Evolutionary conservation across 23 tunicate species (phyloP).

Genomic region (Styela clava): DNA sequence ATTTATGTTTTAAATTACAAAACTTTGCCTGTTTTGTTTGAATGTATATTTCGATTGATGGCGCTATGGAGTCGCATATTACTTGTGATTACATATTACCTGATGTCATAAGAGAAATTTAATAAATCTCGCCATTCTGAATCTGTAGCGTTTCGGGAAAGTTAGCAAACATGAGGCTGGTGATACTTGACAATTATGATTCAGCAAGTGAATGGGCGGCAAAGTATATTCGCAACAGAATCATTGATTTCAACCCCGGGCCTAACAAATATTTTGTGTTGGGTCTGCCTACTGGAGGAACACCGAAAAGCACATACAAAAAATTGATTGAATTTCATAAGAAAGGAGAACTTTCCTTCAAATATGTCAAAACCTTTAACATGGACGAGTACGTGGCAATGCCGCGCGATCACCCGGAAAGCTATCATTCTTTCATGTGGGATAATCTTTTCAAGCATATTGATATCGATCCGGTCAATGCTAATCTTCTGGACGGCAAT

Average conservation of each 20-base stretch:
- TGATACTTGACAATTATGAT: conserved; percentile 80
- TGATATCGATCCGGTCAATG: conserved; percentile 84
- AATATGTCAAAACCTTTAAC: conserved; percentile 92
- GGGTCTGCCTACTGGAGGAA: conserved; percentile 91
- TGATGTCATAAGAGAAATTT: too few species aligned
- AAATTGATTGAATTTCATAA: conserved; percentile 84
- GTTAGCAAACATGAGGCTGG: conserved; percentile 86
- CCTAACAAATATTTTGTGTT: conserved; percentile 74
- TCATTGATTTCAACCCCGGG: conserved; percentile 46
- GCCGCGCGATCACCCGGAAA: conserved; percentile 85
- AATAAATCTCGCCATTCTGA: too few species aligned
- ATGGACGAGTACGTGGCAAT: conserved; percentile 92
- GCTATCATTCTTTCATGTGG: conserved; percentile 94
- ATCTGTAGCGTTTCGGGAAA: too few species aligned
- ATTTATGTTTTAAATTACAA: too few species aligned
- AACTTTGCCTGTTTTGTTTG: too few species aligned
- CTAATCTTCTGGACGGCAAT: conserved; percentile 77
- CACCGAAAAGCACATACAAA: conserved; percentile 80
- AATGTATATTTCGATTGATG: too few species aligned
- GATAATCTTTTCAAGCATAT: conserved; percentile 76
- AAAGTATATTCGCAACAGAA: conserved; percentile 73
- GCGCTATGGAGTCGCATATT: too few species aligned
- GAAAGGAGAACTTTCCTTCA: conserved; percentile 59
- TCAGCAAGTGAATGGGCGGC: conserved; percentile 91
- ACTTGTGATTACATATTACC: too few species aligned